Evolutionary conservation across 2,797 vertebrate genomes (phyloP).

Genomic region (Melanotaenia parkinsoni): DNA sequence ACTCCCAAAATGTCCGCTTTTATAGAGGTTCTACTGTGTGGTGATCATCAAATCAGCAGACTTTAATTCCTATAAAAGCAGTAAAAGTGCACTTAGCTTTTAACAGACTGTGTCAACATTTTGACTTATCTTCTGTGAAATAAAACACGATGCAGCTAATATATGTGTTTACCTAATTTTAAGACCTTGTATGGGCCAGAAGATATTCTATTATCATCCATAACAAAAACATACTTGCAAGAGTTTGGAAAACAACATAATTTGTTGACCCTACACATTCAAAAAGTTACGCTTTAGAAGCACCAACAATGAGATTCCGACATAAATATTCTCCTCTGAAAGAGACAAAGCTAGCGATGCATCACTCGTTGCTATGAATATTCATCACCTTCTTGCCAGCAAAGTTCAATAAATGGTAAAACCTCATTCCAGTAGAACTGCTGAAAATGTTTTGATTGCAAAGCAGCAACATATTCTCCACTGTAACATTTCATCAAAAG

Average conservation of each 20-base stretch:
- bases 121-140: no score
- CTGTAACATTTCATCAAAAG: slow-evolving; percentile 3
- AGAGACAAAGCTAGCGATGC: neutral
- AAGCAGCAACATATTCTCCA: neutral
- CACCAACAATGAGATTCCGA: neutral
- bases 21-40: neutral
- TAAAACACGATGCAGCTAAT: no score
- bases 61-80: no score
- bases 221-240: no score
- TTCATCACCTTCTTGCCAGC: neutral
- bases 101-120: no score
- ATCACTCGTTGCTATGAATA: neutral
- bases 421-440: neutral
- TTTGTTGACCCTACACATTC: neutral
- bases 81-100: no score
- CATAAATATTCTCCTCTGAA: neutral
- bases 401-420: neutral
- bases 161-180: no score
- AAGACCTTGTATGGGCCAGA: no score
- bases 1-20: neutral
- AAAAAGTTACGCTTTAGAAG: neutral
- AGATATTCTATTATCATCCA: no score
- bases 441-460: neutral
- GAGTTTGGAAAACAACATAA: no score
- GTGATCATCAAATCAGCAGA: neutral